phyloP scores from a whole-genome alignment of 2,113 vertebrate genomes.

The Aptenodytes forsteri region DNA sequence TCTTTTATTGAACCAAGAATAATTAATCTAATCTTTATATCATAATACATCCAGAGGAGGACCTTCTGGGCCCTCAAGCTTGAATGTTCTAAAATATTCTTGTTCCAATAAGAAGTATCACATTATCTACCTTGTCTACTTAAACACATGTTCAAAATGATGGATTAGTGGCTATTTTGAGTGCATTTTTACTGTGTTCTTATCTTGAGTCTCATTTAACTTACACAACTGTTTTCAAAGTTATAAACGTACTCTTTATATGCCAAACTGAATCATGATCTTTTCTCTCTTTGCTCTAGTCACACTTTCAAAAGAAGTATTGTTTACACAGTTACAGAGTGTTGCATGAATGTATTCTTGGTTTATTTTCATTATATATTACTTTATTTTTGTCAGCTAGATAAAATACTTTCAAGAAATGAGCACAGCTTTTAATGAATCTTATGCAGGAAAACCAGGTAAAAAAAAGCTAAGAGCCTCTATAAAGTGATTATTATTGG shows the following conservation, averaged over 20 bases:
- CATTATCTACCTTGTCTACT: conserved; percentile 31
- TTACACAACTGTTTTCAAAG: background rate
- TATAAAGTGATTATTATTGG: background rate
- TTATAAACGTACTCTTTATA: background rate
- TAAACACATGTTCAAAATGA: conserved; percentile 16
- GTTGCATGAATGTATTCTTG: background rate
- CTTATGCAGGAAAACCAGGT: background rate
- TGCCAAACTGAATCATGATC: background rate
- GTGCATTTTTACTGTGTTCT: conserved; percentile 13
- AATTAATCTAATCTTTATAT: background rate
- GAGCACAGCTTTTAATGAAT: background rate
- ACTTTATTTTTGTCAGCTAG: background rate
- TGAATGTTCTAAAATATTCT: background rate
- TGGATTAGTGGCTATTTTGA: conserved; percentile 34
- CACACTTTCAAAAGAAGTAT: background rate
- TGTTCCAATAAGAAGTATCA: background rate
- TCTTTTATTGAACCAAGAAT: background rate
- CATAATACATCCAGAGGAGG: background rate
- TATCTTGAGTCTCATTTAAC: conserved; percentile 10
- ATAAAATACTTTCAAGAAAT: background rate
- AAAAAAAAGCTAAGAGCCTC: background rate
- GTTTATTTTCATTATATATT: background rate
- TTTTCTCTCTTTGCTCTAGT: background rate
- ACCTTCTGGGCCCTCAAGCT: background rate
- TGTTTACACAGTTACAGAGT: background rate